Evolutionary conservation across 2,797 vertebrate genomes (phyloP).

Genomic region (Cuniculus paca): DNA sequence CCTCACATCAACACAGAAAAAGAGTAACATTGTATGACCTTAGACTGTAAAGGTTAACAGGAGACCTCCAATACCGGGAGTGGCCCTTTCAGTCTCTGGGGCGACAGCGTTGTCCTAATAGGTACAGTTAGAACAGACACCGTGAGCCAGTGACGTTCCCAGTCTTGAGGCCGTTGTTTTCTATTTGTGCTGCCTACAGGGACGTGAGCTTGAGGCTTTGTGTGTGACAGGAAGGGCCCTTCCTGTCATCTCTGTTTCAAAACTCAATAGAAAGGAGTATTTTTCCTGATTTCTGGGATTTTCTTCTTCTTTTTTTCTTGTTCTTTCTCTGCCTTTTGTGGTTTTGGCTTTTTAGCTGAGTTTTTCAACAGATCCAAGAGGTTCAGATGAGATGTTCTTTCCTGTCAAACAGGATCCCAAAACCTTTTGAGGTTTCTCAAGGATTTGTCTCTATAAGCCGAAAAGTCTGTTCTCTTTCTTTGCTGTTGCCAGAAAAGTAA

Average conservation of each 20-base stretch:
- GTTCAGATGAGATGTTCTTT: conserved; percentile 81
- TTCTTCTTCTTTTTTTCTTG: not conserved
- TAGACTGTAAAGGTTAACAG: not conserved
- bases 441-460: conserved; percentile 79
- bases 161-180: not conserved
- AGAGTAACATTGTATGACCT: conserved; percentile 34
- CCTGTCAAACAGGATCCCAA: conserved; percentile 79
- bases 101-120: not conserved
- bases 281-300: not conserved
- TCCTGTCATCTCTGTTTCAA: conserved; percentile 2
- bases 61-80: conserved; percentile 33
- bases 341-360: conserved; percentile 70
- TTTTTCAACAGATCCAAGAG: conserved; percentile 70
- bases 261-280: conserved; percentile 37
- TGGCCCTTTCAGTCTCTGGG: not conserved
- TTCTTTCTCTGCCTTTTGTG: conserved; percentile 54
- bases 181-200: not conserved
- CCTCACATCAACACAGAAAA: not conserved
- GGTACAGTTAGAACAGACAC: conserved; percentile 4
- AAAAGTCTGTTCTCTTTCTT: conserved; percentile 80
- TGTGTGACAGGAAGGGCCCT: not conserved
- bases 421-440: conserved; percentile 82
- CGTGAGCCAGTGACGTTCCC: not conserved
- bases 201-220: not conserved
- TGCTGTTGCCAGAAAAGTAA: conserved; percentile 82